Evolutionary conservation across 2,797 vertebrate species (phyloP), one percentile per base, ranked within the genome.

Genomic region (Anabas testudineus): DNA sequence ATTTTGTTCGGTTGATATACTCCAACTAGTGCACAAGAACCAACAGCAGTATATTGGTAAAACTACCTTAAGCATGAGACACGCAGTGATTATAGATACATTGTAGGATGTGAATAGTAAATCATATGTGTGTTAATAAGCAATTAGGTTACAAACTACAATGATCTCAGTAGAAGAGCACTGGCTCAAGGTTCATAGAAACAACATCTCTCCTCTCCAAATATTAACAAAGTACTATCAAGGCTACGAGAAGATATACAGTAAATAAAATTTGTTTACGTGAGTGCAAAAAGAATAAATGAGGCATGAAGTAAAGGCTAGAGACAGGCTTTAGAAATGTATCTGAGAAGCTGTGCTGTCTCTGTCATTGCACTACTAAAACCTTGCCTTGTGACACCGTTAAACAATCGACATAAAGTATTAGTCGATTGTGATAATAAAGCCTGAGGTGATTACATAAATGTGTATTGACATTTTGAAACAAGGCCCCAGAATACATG

Each of bases 391-490:
- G 13, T 67, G 41, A 67, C 64, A 57, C 39, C 49, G 42, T 72
- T 64, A 52, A 2, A 39, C 56, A 71, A 61, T 69, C 32, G 53
- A 21, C 56, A 71, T 60, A n/a, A 71, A 69, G 28, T 47, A 55
- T 52, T 18, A 52, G 45, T 67, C 69, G n/a, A n/a, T n/a, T n/a
- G n/a, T 86, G 80, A 86, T 73, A 88, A 81, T 86, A 87, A 82
- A 74, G 67, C 24, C 36, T 55, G 72, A 53, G 26, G 39, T 61
- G 59, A 76, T 81, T 78, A 57, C 68, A 69, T 67, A 58, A 80
- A 51, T 67, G 48, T 61, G 66, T 68, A 67, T 75, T 80, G 74
- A 67, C 68, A 79, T 82, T 86, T 82, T 76, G 42, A 77, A 63
- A 69, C 4, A 8, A 7, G 55, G 37, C 8, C 68, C 72, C 58